Percentiles rank a stretch among this genome's conserved stretches.
Evolutionary conservation across 2,113 vertebrate genomes (phyloP).

Genomic region (Oryzias woworae): DNA sequence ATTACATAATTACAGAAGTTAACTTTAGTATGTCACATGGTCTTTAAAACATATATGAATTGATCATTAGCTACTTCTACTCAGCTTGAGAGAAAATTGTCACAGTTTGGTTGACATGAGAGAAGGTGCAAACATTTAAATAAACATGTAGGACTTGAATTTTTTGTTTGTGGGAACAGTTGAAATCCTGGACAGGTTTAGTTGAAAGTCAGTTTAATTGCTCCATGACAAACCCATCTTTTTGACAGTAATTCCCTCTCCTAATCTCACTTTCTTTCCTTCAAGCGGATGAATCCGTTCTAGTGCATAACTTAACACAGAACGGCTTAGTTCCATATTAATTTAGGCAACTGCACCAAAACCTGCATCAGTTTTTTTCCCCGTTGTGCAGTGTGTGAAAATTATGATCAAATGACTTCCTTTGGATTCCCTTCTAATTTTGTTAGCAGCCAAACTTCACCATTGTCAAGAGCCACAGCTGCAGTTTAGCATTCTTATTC

Average conservation of each 20-base stretch:
- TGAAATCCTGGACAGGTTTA: background rate
- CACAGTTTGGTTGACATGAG: no score
- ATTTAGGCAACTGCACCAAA: constrained; percentile 31
- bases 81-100: no score
- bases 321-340: constrained; percentile 22
- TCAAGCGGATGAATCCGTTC: constrained; percentile 3
- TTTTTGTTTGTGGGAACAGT: background rate
- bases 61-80: no score
- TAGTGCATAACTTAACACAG: constrained; percentile 15
- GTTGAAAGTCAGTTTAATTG: background rate
- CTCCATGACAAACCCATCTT: constrained; percentile 1
- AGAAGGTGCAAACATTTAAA: background rate
- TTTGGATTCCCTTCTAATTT: constrained; percentile 31
- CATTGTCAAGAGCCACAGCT: constrained; percentile 24
- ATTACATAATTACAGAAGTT: no score
- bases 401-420: constrained; percentile 51
- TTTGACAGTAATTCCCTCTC: constrained; percentile 1
- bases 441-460: constrained; percentile 31
- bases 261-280: background rate
- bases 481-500: constrained; percentile 47
- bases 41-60: no score
- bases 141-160: background rate
- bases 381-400: constrained; percentile 37
- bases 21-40: no score
- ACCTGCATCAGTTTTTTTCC: constrained; percentile 25